Percentiles rank a stretch among this genome's conserved stretches.
Evolutionary conservation across 2,888 invertebrate genomes (phyloP).

Genomic region (Chrysotoxum bicinctum): DNA sequence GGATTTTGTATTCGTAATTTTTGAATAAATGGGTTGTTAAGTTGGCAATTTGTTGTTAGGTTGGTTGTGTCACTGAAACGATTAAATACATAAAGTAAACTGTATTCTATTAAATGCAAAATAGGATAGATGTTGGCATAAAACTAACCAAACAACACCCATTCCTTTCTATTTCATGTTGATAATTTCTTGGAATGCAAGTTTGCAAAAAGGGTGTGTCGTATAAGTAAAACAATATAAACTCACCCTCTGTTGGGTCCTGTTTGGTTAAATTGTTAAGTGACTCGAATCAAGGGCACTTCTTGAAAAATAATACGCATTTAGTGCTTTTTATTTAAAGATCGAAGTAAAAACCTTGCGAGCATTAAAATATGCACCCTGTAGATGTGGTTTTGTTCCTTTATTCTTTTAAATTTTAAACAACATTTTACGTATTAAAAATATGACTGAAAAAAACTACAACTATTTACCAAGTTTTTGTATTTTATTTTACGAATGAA

Average conservation of each 20-base stretch:
- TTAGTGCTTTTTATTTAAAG: too few relatives aligned
- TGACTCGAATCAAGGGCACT: background rate
- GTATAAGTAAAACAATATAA: background rate
- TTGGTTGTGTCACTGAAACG: background rate
- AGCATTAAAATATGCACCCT: too few relatives aligned
- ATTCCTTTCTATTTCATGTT: background rate
- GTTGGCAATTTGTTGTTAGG: background rate
- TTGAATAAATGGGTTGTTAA: background rate
- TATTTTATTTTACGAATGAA: too few relatives aligned
- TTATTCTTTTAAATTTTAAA: too few relatives aligned
- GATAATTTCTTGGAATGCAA: background rate
- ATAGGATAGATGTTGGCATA: background rate
- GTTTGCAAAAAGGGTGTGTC: constrained; percentile 26
- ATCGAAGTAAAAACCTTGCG: too few relatives aligned
- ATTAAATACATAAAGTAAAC: background rate
- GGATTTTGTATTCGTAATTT: background rate
- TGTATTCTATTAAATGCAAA: background rate
- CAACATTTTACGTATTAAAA: too few relatives aligned
- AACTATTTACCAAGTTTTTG: too few relatives aligned
- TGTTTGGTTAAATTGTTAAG: background rate
- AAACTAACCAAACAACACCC: too few relatives aligned
- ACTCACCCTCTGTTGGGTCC: background rate
- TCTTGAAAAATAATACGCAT: too few relatives aligned
- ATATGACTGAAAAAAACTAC: too few relatives aligned
- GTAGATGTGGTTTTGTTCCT: too few relatives aligned